Conservation (phyloP, 2,888 invertebrate genomes). For the Polyommatus icarus region DNA sequence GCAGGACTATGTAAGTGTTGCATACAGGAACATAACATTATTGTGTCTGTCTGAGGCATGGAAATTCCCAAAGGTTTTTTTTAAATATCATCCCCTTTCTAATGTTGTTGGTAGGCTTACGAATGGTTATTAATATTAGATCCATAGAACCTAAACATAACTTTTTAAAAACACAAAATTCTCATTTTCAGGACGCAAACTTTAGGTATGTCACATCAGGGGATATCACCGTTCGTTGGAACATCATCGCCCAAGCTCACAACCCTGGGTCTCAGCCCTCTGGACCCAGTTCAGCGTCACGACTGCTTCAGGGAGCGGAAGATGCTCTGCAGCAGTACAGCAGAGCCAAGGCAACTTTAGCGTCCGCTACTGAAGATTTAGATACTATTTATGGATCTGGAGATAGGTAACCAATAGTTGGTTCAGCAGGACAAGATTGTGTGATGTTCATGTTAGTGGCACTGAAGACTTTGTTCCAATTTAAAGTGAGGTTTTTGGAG, state of each 20-base stretch:
- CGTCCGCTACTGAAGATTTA: slow-evolving; percentile 55
- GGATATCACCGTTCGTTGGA: slow-evolving; percentile 53
- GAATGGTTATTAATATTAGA: no score
- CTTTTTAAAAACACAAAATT: neutral
- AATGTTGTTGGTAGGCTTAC: neutral
- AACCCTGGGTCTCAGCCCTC: slow-evolving; percentile 38
- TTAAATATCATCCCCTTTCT: no score
- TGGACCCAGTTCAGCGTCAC: slow-evolving; percentile 39
- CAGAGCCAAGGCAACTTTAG: slow-evolving; percentile 57
- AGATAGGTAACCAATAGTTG: slow-evolving; percentile 8
- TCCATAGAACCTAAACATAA: no score
- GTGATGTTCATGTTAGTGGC: neutral
- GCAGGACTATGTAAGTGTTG: slow-evolving; percentile 52
- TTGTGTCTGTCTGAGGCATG: no score
- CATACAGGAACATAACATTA: neutral
- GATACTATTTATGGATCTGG: slow-evolving; percentile 37
- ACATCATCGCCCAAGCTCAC: slow-evolving; percentile 50
- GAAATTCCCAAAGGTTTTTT: no score
- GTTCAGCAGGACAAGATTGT: neutral
- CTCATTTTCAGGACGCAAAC: slow-evolving; percentile 51
- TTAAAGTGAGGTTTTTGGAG: no score
- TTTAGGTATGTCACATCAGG: slow-evolving; percentile 55
- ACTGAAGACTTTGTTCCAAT: no score
- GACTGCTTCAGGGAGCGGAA: slow-evolving; percentile 59
- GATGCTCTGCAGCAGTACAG: slow-evolving; percentile 59